Evolutionary conservation across 2,797 vertebrate species (phyloP).

Genomic region (Paratrypauchen microcephalus): DNA sequence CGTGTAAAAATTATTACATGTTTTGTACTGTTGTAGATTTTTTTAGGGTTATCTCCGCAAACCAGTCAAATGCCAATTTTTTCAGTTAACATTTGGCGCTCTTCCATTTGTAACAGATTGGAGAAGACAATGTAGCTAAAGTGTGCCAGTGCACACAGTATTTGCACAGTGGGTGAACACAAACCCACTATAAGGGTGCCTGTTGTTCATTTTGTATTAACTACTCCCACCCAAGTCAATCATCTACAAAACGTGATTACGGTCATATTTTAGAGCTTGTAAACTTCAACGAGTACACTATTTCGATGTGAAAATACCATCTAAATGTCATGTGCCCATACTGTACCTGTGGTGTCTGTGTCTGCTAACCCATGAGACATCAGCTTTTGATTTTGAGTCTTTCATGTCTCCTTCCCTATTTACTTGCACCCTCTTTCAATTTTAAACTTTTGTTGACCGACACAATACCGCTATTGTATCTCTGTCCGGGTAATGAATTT

Average conservation of each 20-base stretch:
- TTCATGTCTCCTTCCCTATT: constrained; percentile 15
- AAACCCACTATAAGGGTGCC: too few relatives aligned
- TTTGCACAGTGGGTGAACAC: too few relatives aligned
- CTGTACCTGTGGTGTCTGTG: constrained; percentile 35
- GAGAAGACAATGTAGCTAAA: too few relatives aligned
- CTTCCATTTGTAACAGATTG: too few relatives aligned
- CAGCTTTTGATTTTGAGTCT: constrained; percentile 30
- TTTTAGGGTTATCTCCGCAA: too few relatives aligned
- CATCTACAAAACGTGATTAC: constrained; percentile 20
- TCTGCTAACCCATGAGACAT: constrained; percentile 49
- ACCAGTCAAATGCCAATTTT: too few relatives aligned
- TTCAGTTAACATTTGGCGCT: too few relatives aligned
- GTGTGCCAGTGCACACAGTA: too few relatives aligned
- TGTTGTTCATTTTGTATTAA: too few relatives aligned
- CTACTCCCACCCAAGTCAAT: too few relatives aligned
- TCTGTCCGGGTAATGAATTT: constrained; percentile 7
- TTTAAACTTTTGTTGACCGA: constrained; percentile 12
- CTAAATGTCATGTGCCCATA: constrained; percentile 64
- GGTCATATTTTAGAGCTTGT: constrained; percentile 40
- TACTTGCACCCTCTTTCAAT: neutral
- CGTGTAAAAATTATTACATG: too few relatives aligned
- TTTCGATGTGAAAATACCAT: constrained; percentile 60
- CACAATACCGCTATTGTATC: constrained; percentile 11
- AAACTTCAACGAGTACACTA: constrained; percentile 31
- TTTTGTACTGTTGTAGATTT: too few relatives aligned